phyloP scores from a whole-genome alignment of 1,140 invertebrate genomes.

The Diploscapter pachys region DNA sequence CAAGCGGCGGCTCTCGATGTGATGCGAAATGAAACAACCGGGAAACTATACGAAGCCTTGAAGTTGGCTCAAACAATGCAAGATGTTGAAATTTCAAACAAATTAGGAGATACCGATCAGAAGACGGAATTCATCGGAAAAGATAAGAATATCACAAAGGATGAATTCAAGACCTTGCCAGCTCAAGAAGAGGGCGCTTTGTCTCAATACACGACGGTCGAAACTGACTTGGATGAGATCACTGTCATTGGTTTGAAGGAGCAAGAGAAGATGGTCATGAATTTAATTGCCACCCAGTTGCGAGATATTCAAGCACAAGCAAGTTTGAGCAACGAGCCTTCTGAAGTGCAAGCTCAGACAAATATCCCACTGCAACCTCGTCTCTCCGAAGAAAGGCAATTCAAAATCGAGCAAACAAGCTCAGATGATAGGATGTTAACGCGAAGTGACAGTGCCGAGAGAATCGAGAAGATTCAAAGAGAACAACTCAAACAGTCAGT shows the following conservation, averaged over 20 bases:
- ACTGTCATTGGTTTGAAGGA: constrained; percentile 12
- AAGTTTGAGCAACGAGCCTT: constrained; percentile 12
- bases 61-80: too few species aligned
- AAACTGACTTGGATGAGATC: constrained; percentile 20
- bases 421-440: too few species aligned
- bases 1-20: too few species aligned
- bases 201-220: constrained; percentile 20
- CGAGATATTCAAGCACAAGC: not conserved
- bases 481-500: constrained; percentile 18
- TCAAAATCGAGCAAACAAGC: constrained; percentile 26
- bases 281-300: constrained; percentile 10
- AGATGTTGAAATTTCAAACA: too few species aligned
- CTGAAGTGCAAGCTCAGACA: constrained; percentile 17
- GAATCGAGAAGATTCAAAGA: constrained; percentile 17
- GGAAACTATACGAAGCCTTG: too few species aligned
- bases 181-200: constrained; percentile 11
- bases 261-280: constrained; percentile 1
- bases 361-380: constrained; percentile 15
- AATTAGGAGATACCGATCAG: not conserved
- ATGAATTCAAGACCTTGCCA: constrained; percentile 3
- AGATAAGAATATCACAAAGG: constrained; percentile 7
- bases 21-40: too few species aligned
- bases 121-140: not conserved
- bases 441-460: constrained; percentile 17
- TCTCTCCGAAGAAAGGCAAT: constrained; percentile 22